Percentiles rank a stretch among this genome's conserved stretches.
Conservation (phyloP, 2,113 vertebrate genomes). For the Vulpes ferrilata region DNA sequence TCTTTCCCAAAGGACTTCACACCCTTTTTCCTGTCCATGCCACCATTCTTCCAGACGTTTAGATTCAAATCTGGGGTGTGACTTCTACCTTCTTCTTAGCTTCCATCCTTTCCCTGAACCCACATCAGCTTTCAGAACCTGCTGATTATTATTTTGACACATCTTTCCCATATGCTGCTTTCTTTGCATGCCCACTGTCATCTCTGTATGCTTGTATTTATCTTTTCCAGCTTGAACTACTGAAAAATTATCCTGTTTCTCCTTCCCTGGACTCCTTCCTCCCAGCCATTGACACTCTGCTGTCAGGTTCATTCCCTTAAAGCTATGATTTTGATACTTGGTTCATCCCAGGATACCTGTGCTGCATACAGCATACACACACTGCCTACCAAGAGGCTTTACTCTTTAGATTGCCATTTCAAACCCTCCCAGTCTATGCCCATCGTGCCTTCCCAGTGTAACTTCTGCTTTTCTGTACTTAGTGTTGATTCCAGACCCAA, state of each 20-base stretch:
- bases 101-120: background rate
- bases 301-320: background rate
- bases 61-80: background rate
- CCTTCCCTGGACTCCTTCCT: background rate
- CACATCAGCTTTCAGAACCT: background rate
- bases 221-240: background rate
- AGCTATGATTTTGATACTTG: background rate
- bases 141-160: background rate
- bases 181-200: background rate
- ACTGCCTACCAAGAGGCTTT: background rate
- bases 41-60: background rate
- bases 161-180: background rate
- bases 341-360: background rate
- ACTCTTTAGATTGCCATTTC: background rate
- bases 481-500: background rate
- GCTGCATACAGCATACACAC: background rate
- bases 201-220: background rate
- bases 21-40: background rate
- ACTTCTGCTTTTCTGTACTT: background rate
- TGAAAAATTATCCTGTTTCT: background rate
- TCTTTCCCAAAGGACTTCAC: background rate
- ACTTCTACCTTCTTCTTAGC: background rate
- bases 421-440: background rate
- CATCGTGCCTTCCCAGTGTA: background rate
- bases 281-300: background rate